Evolutionary conservation across 2,888 invertebrate species (phyloP).

Genomic region (Oscheius myriophilus): DNA sequence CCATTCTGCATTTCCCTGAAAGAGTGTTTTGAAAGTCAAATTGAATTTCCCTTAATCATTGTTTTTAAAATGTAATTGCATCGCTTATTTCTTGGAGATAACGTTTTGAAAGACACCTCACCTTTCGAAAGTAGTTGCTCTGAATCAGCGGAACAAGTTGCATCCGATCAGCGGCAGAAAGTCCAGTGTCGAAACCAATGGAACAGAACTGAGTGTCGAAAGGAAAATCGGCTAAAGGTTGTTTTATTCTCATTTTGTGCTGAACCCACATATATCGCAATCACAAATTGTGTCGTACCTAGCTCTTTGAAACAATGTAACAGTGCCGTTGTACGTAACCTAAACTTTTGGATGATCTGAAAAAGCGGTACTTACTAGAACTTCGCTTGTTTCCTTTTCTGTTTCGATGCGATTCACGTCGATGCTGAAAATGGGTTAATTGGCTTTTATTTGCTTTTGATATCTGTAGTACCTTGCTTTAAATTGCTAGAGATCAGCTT

Average conservation of each 20-base stretch:
- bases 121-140: conserved; percentile 19
- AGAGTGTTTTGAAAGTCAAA: neutral
- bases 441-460: neutral
- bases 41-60: no score
- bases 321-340: conserved; percentile 10
- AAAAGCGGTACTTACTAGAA: neutral
- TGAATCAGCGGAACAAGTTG: conserved; percentile 7
- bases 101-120: neutral
- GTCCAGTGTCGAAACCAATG: conserved; percentile 24
- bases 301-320: conserved; percentile 11
- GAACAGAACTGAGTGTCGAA: conserved; percentile 28
- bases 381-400: conserved; percentile 18
- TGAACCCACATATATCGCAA: conserved; percentile 20
- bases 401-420: conserved; percentile 12
- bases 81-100: no score
- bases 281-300: conserved; percentile 21
- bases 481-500: no score
- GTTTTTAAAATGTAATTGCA: no score
- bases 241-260: neutral
- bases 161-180: conserved; percentile 17
- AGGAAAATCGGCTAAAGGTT: conserved; percentile 23
- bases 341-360: neutral
- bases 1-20: conserved; percentile 27
- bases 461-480: no score
- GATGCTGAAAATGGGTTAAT: conserved; percentile 2